Conservation (phyloP, 2,797 vertebrate genomes). For the Chelmon rostratus region DNA sequence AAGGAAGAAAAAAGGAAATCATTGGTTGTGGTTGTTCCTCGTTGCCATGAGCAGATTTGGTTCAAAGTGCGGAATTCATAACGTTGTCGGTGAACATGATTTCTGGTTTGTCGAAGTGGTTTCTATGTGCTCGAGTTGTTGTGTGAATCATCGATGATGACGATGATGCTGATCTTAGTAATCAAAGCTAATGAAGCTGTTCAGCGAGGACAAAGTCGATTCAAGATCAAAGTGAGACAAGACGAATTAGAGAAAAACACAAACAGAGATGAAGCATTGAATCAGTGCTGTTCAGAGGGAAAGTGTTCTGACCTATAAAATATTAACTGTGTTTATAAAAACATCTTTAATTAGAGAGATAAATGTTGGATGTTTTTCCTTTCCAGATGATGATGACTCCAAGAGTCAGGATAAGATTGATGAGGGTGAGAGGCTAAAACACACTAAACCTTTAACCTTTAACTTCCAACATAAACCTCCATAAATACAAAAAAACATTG, state of each 20-base stretch:
- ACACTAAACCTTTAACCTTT: conserved; percentile 51
- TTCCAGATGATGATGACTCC: conserved; percentile 89
- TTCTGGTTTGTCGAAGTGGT: not conserved
- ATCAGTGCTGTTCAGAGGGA: not conserved
- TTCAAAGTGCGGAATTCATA: not conserved
- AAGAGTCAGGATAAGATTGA: conserved; percentile 85
- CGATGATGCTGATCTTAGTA: not conserved
- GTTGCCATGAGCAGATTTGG: not conserved
- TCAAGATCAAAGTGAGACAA: not conserved
- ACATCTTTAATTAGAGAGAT: conserved; percentile 52
- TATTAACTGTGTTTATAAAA: conserved; percentile 31
- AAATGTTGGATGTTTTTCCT: conserved; percentile 71
- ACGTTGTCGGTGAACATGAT: not conserved
- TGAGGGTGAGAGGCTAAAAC: conserved; percentile 85
- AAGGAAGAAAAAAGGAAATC: not conserved
- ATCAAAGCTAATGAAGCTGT: not conserved
- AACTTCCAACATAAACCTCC: conserved; percentile 48
- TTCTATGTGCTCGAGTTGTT: not conserved
- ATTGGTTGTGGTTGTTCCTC: too few relatives aligned
- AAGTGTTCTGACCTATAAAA: not conserved
- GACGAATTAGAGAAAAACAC: not conserved
- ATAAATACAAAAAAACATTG: conserved; percentile 49
- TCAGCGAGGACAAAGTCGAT: not conserved
- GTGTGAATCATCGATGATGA: not conserved
- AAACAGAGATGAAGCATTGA: not conserved